phyloP scores from a whole-genome alignment of 2,888 invertebrate genomes.

The Brachycybe producta region DNA sequence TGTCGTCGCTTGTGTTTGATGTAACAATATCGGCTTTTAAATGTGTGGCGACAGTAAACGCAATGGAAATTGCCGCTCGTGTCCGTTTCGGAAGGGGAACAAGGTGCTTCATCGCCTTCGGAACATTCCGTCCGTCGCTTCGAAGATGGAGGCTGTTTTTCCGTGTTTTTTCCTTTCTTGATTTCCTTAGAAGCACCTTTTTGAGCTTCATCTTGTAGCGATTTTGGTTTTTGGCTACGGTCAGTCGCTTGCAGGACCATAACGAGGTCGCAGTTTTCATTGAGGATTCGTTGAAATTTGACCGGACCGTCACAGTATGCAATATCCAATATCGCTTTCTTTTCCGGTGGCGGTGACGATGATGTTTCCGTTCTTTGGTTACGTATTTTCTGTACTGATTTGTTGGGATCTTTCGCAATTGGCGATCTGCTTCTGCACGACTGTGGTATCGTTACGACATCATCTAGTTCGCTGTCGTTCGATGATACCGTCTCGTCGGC shows the following conservation, averaged over 20 bases:
- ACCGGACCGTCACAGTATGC: slow-evolving; percentile 87
- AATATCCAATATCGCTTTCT: slow-evolving; percentile 57
- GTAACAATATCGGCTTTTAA: slow-evolving; percentile 74
- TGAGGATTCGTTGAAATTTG: slow-evolving; percentile 67
- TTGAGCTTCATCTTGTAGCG: slow-evolving; percentile 7
- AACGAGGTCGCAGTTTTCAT: slow-evolving; percentile 55
- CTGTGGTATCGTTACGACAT: too few relatives aligned
- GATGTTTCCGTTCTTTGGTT: too few relatives aligned
- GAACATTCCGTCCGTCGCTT: not conserved
- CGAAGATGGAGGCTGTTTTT: slow-evolving; percentile 9
- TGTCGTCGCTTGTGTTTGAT: slow-evolving; percentile 62
- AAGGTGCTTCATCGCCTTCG: not conserved
- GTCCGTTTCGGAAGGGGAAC: not conserved
- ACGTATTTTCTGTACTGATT: too few relatives aligned
- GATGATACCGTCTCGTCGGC: too few relatives aligned
- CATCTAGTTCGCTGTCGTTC: too few relatives aligned
- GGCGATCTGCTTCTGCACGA: too few relatives aligned
- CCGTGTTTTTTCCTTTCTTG: not conserved
- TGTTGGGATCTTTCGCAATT: too few relatives aligned
- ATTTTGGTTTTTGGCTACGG: not conserved
- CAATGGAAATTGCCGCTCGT: slow-evolving; percentile 44
- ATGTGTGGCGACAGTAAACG: slow-evolving; percentile 61
- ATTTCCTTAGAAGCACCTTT: not conserved
- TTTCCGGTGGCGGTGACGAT: too few relatives aligned
- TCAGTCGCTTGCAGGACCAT: too few relatives aligned